phyloP scores from a whole-genome alignment of 2,888 invertebrate species.

The Cephus spinipes region DNA sequence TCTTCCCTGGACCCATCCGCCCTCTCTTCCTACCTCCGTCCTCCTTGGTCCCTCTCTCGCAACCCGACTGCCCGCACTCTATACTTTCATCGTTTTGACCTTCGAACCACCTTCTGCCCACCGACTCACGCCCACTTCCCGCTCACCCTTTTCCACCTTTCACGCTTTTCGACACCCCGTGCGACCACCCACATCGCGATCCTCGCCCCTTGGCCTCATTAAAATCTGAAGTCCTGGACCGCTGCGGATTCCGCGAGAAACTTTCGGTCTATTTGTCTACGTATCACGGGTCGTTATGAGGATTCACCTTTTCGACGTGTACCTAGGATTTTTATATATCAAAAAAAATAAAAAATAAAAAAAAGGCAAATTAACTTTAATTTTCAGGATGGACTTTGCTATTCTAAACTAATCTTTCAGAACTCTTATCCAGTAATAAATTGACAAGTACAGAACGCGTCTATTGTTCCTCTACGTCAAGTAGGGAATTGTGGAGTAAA shows the following conservation, averaged over 20 bases:
- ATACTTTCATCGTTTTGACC: slow-evolving; percentile 38
- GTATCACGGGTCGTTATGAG: neutral
- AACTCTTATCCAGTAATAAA: neutral
- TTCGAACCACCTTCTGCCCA: slow-evolving; percentile 33
- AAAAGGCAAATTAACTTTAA: neutral
- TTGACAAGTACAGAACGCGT: neutral
- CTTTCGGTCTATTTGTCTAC: neutral
- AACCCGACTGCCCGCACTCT: slow-evolving; percentile 13
- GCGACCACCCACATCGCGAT: neutral
- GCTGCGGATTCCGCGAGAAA: neutral
- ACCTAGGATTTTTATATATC: neutral
- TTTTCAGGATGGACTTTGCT: neutral
- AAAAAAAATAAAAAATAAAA: neutral
- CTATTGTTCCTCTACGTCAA: neutral
- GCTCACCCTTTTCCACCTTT: slow-evolving; percentile 8
- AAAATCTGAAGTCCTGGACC: slow-evolving; percentile 13
- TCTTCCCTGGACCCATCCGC: slow-evolving; percentile 42
- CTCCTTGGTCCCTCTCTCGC: slow-evolving; percentile 6
- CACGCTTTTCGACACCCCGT: neutral
- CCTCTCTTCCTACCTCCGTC: slow-evolving; percentile 49
- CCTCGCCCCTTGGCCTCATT: slow-evolving; percentile 11
- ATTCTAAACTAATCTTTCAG: neutral
- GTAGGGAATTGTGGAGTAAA: neutral
- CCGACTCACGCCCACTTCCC: slow-evolving; percentile 1
- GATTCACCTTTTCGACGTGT: neutral